Evolutionary conservation across 2,888 invertebrate genomes (phyloP), one percentile per base, ranked within the genome.

Genomic region (Caenorhabditis sp.): DNA sequence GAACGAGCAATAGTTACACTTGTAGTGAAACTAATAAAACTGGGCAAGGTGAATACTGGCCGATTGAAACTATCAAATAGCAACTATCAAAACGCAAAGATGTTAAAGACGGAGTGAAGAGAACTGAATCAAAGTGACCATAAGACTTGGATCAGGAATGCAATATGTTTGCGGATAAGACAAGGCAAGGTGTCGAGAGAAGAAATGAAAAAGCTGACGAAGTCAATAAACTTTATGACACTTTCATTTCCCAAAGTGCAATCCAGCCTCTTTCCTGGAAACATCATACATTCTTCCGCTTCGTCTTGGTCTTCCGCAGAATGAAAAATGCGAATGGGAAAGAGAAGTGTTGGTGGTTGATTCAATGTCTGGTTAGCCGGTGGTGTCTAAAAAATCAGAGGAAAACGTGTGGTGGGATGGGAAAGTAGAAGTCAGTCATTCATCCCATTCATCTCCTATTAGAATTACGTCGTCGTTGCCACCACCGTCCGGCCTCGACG

Each of bases 1-100:
- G 61, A 67, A 76, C 68, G 61, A 76, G 76, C 76, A 68, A 76
- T 67, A 76, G 76, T 76, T 76, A 76, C 76, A 76, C 76, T 76
- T 76, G 76, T 76, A 67, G 67, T 76, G 67, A 26, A 24, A 67
- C 61, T 51, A 67, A 76, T 76, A 76, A 76, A 76, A 76, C 60
- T 67, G 22, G 44, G 28, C 55, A 51, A 58, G 65, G 74, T 74
- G 65, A 56, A 72, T 35, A 8, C 11, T n/a, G n/a, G n/a, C n/a
- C n/a, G n/a, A n/a, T n/a, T n/a, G 40, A 6, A 8, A 11, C 3
- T 28, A 9, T 56, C 56, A 35, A 56, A n/a, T n/a, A n/a, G n/a
- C n/a, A 56, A 56, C 35, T 18, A 32, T 28, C 18, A 9, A 20
- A 20, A 18, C 32, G 55, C 56, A 1, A 35, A 18, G 26, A 1